Evolutionary conservation across 2,797 vertebrate genomes (phyloP).

Genomic region (Notoglanidium macrostoma): DNA sequence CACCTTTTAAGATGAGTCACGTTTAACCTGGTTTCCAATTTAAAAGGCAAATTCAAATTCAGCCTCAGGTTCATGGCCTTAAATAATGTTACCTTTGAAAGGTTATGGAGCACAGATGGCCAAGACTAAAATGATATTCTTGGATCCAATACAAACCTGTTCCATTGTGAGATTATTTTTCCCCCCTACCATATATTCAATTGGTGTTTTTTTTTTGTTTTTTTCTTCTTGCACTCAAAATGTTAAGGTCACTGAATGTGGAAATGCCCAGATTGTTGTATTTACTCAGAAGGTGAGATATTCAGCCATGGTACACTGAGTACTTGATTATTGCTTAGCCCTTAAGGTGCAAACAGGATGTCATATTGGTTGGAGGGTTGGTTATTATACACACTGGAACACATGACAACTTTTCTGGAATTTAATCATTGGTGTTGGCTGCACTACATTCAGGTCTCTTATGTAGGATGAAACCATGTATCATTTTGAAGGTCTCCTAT

Average conservation of each 20-base stretch:
- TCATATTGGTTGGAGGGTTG: not conserved
- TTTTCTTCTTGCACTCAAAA: not conserved
- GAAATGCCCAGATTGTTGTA: not conserved
- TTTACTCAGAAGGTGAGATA: not conserved
- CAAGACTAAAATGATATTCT: not conserved
- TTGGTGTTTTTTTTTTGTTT: not conserved
- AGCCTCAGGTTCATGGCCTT: not conserved
- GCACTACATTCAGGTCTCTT: not conserved
- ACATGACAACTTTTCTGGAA: not conserved
- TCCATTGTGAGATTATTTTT: not conserved
- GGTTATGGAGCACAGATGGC: not conserved
- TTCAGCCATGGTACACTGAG: not conserved
- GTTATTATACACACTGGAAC: constrained; percentile 16
- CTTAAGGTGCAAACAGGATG: not conserved
- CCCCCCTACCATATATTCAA: not conserved
- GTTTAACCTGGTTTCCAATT: not conserved
- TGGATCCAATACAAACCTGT: not conserved
- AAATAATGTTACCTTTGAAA: not conserved
- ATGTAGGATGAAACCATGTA: not conserved
- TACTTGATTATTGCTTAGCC: not conserved
- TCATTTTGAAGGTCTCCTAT: not conserved
- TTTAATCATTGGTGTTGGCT: not conserved
- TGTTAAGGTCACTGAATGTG: constrained; percentile 1
- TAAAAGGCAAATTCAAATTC: not conserved
- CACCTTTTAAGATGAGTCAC: not conserved